phyloP scores from a whole-genome alignment of 2,797 vertebrate species.

The Heteromormyrus szaboi region DNA sequence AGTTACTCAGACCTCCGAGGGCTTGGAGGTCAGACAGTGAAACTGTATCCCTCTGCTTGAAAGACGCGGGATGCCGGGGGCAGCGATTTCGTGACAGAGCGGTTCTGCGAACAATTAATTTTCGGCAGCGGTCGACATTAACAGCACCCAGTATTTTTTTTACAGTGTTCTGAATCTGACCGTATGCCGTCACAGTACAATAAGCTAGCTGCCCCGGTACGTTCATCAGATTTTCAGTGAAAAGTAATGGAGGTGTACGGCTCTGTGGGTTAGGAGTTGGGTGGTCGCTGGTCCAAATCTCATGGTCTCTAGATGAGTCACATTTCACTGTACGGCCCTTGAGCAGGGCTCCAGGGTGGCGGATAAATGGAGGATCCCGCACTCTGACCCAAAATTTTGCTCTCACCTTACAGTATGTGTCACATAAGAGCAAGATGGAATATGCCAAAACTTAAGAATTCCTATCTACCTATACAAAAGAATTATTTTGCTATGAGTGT shows the following conservation, averaged over 20 bases:
- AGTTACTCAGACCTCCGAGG: not conserved
- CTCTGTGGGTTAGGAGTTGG: not conserved
- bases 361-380: not conserved
- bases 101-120: not conserved
- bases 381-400: not conserved
- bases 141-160: not conserved
- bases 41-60: not conserved
- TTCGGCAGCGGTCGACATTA: not conserved
- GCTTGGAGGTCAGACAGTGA: constrained; percentile 7
- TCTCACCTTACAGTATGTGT: not conserved
- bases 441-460: not conserved
- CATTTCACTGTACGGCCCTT: not conserved
- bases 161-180: not conserved
- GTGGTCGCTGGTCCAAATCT: not conserved
- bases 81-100: not conserved
- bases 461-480: not conserved
- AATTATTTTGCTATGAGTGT: not conserved
- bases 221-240: not conserved
- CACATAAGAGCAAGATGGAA: not conserved
- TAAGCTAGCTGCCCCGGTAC: not conserved
- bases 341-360: not conserved
- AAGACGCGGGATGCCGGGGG: not conserved
- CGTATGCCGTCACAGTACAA: not conserved
- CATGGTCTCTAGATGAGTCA: not conserved
- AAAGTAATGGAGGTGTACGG: not conserved